phyloP scores from a whole-genome alignment of 2,888 invertebrate genomes.

The Agapetus fuscipes region DNA sequence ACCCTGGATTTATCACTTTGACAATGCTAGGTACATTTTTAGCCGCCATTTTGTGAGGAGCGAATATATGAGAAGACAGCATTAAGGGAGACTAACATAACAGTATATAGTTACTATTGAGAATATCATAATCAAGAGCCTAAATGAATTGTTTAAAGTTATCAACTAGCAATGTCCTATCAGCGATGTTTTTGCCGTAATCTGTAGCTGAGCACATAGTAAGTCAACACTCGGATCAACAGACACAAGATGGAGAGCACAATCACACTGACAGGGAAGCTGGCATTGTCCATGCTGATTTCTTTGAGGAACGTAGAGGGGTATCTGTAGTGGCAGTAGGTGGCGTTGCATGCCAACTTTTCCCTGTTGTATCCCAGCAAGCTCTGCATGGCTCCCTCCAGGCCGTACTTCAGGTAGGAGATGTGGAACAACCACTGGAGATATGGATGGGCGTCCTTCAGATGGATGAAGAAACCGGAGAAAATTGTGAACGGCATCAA shows the following conservation, averaged over 20 bases:
- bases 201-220: slow-evolving; percentile 55
- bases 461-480: slow-evolving; percentile 85
- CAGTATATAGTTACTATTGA: too few species aligned
- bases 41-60: too few species aligned
- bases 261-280: slow-evolving; percentile 54
- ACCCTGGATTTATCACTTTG: too few species aligned
- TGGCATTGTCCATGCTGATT: slow-evolving; percentile 58
- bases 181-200: slow-evolving; percentile 49
- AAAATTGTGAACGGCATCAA: slow-evolving; percentile 83
- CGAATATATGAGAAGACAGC: too few species aligned
- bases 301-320: slow-evolving; percentile 66
- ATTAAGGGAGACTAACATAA: too few species aligned
- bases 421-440: slow-evolving; percentile 79
- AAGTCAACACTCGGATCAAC: slow-evolving; percentile 53
- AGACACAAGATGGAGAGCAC: slow-evolving; percentile 57
- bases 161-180: too few species aligned
- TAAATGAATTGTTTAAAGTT: too few species aligned
- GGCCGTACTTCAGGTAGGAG: slow-evolving; percentile 82
- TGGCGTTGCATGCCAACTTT: slow-evolving; percentile 61
- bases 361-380: slow-evolving; percentile 74
- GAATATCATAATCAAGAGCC: too few species aligned
- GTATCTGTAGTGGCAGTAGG: slow-evolving; percentile 65
- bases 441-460: slow-evolving; percentile 67
- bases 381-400: slow-evolving; percentile 72
- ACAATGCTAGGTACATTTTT: too few species aligned